phyloP scores from a whole-genome alignment of 2,113 vertebrate species.

The Mesitornis unicolor region DNA sequence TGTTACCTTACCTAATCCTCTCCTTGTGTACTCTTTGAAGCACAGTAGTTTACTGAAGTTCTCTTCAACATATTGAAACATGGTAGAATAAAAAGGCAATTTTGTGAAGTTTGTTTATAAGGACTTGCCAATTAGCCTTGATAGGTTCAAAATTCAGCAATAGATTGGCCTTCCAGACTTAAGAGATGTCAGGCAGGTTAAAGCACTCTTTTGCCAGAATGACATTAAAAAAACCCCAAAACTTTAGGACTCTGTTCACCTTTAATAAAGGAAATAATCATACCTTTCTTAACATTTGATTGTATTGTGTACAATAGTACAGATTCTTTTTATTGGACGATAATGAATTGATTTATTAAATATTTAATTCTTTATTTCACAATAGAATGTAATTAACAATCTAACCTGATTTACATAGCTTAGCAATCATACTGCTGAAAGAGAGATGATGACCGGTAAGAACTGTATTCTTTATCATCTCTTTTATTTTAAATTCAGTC shows the following conservation, averaged over 20 bases:
- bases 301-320: neutral
- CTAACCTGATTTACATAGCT: conserved; percentile 35
- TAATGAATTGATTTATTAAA: neutral
- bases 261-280: neutral
- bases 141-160: neutral
- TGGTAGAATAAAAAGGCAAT: neutral
- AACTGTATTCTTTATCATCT: conserved; percentile 72
- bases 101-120: neutral
- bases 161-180: neutral
- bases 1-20: neutral
- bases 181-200: neutral
- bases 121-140: neutral
- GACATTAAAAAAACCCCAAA: neutral
- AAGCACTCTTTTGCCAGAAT: neutral
- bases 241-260: neutral
- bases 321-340: neutral
- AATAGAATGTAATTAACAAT: conserved; percentile 16
- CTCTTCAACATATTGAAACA: neutral
- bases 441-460: conserved; percentile 68
- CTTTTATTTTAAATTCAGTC: conserved; percentile 84
- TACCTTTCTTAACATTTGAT: neutral
- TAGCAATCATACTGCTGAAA: conserved; percentile 57
- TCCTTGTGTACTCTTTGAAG: neutral
- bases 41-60: neutral
- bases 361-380: conserved; percentile 26